These are phyloP conservation scores for Mesochorus sp. DNA, from an alignment of 2,888 invertebrate genomes.

Conservation along the genomic window DNA sequence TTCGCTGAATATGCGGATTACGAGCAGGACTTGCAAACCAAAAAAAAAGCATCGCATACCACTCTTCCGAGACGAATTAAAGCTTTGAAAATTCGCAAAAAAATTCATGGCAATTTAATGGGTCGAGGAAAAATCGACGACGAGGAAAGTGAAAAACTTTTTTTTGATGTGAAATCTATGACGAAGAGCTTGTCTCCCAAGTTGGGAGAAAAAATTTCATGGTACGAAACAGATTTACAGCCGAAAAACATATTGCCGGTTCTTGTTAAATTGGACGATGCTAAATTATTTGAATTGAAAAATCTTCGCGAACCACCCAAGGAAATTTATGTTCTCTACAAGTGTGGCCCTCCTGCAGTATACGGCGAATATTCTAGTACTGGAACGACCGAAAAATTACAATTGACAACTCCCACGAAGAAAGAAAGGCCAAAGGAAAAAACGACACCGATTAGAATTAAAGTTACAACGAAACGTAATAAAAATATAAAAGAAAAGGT, in stretches of 20 bases:
- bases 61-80: not conserved
- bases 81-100: slow-evolving; percentile 7
- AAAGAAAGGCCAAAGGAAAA: not conserved
- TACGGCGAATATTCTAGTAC: slow-evolving; percentile 33
- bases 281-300: slow-evolving; percentile 44
- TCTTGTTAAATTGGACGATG: slow-evolving; percentile 36
- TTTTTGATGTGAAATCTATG: slow-evolving; percentile 1
- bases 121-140: slow-evolving; percentile 1
- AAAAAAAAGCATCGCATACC: too few species aligned
- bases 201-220: not conserved
- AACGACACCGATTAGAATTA: slow-evolving; percentile 2
- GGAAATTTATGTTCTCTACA: slow-evolving; percentile 60
- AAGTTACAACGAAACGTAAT: not conserved
- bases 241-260: slow-evolving; percentile 23
- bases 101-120: not conserved
- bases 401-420: not conserved
- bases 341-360: slow-evolving; percentile 56
- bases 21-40: slow-evolving; percentile 14
- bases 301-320: slow-evolving; percentile 49
- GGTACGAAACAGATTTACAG: not conserved
- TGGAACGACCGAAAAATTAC: not conserved
- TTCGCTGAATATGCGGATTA: slow-evolving; percentile 55
- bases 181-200: not conserved
- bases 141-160: slow-evolving; percentile 1
- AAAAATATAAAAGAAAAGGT: not conserved